Base-by-base conservation (phyloP, 1,140 invertebrate genomes). In the Bombus balteatus region DNA sequence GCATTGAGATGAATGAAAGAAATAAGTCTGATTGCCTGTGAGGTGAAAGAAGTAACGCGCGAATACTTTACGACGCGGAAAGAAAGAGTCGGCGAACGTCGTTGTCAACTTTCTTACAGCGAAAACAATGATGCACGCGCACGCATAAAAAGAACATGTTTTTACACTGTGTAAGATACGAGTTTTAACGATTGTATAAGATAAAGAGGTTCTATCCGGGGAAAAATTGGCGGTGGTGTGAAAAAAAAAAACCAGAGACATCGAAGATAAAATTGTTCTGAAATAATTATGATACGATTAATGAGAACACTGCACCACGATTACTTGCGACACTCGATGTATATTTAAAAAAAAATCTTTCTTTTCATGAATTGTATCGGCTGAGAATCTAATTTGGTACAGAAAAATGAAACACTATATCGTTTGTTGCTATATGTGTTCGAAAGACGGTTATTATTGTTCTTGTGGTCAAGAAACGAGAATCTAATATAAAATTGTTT, bases 81-180 rank as follows among this genome's bases (percentile, higher is more conserved):
- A n/a, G 15, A 59, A 43, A 34, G 53, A 81, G 5, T 15, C 6
- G 57, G 53, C 34, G 43, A 53, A 10, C 32, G 8, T 68, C 32
- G 32, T 68, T 12, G 34, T 75, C 28, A 28, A 71, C n/a, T 75
- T 81, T 71, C 65, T 41, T 10, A 22, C 25, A n/a, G 53, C 10
- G 43, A 32, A 47, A 32, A 73, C n/a, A 18, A 34, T 65, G 37
- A 41, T 72, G 37, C 65, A 43, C 43, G 34, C 72, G 39, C 65
- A 53, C 39, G 73, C n/a, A 57, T 65, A 73, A 43, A 32, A 72
- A 12, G 74, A 78, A 68, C 25, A 32, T 47, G 59, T 37, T 73
- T 83, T 62, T 77, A 71, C 78, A 88, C 81, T 76, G 62, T 87
- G 66, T 87, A 77, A 76, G 53, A 71, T 71, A 81, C 65, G 34